Percentiles rank a stretch among this genome's conserved stretches.
Conservation (phyloP, 2,113 vertebrate species). For the Gymnocephalus cernua region DNA sequence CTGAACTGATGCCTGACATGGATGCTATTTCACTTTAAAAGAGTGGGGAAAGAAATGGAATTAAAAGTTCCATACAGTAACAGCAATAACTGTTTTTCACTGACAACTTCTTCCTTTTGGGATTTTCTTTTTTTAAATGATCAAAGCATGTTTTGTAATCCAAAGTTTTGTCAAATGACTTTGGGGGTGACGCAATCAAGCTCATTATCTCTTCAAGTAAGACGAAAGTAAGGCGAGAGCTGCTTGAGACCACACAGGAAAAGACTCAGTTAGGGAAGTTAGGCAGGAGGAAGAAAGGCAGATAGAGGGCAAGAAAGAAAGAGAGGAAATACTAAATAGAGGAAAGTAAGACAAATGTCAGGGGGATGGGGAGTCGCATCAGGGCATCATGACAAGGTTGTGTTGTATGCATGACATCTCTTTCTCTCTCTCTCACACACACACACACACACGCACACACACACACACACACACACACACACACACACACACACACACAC, state of each 20-base stretch:
- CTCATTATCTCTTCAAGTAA: conserved; percentile 67
- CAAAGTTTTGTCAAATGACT: conserved; percentile 64
- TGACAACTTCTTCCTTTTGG: conserved; percentile 39
- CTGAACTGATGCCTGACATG: conserved; percentile 21
- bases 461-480: conserved; percentile 16
- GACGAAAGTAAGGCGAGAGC: conserved; percentile 65
- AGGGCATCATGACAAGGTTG: conserved; percentile 11
- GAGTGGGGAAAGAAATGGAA: neutral
- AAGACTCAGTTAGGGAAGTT: conserved; percentile 40
- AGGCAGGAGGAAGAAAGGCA: conserved; percentile 50
- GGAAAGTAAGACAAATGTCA: conserved; percentile 3
- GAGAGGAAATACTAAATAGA: neutral
- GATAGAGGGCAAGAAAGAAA: conserved; percentile 27
- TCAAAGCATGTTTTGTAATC: conserved; percentile 57
- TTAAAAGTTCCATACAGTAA: conserved; percentile 8
- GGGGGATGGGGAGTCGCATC: conserved; percentile 47
- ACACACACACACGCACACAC: conserved; percentile 15
- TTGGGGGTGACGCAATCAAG: conserved; percentile 68
- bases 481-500: conserved; percentile 12
- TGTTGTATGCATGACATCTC: conserved; percentile 33
- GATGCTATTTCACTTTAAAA: conserved; percentile 17
- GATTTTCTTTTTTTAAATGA: conserved; percentile 33
- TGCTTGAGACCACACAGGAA: conserved; percentile 68
- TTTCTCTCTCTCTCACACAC: conserved; percentile 13
- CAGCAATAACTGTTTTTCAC: conserved; percentile 7